These are phyloP conservation scores for Phortica magna DNA, from an alignment of 2,888 invertebrate species.

Conservation along the genomic window DNA sequence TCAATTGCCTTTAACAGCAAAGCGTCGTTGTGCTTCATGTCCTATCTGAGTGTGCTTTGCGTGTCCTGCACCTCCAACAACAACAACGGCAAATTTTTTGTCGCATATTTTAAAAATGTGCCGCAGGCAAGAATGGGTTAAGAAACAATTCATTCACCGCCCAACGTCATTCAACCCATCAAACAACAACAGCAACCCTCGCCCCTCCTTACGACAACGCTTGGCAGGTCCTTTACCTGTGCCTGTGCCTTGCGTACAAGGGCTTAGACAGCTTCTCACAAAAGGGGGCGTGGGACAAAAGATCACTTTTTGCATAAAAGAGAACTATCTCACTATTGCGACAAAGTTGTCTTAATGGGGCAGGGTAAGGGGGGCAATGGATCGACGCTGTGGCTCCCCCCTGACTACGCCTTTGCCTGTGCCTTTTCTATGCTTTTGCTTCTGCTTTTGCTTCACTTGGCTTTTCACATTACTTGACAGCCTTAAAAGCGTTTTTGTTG, in stretches of 20 bases:
- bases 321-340: no score
- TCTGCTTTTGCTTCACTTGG: not conserved
- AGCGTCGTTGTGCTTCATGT: not conserved
- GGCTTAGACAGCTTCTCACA: no score
- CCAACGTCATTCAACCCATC: not conserved
- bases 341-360: no score
- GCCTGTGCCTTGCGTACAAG: constrained; percentile 13
- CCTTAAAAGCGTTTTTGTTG: not conserved
- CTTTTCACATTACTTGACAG: not conserved
- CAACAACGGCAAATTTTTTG: constrained; percentile 5
- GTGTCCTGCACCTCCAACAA: not conserved
- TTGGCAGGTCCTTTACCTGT: constrained; percentile 18
- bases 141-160: not conserved
- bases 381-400: no score
- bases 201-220: not conserved
- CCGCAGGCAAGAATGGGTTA: constrained; percentile 13
- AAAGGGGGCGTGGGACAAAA: no score
- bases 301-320: no score
- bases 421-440: not conserved
- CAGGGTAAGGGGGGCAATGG: no score
- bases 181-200: not conserved
- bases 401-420: no score
- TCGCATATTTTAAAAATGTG: constrained; percentile 45
- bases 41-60: not conserved
- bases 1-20: not conserved